Evolutionary conservation across 2,797 vertebrate genomes (phyloP).

Genomic region (Anas bernieri): DNA sequence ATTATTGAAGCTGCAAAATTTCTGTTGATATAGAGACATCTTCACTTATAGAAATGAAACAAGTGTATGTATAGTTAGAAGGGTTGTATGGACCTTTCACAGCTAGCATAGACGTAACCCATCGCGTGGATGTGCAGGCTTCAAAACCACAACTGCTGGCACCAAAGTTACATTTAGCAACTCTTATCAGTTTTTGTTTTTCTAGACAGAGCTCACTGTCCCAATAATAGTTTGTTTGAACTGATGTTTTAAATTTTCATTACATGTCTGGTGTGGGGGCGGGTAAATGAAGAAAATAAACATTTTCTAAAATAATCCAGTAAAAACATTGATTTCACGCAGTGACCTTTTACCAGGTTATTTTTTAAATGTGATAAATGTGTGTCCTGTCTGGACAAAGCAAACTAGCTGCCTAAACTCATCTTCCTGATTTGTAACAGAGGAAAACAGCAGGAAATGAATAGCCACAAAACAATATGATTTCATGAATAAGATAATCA

Average conservation of each 20-base stretch:
- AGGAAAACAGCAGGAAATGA: constrained; percentile 67
- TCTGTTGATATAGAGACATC: background rate
- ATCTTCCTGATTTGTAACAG: constrained; percentile 51
- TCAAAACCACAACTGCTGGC: background rate
- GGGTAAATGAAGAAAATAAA: background rate
- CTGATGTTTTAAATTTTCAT: background rate
- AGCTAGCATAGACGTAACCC: background rate
- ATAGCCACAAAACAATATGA: constrained; percentile 37
- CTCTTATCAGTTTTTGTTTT: background rate
- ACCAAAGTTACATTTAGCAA: background rate
- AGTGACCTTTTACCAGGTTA: constrained; percentile 41
- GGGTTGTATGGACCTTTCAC: background rate
- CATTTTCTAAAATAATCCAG: background rate
- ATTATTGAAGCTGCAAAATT: background rate
- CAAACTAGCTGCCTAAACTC: constrained; percentile 26
- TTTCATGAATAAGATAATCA: constrained; percentile 74
- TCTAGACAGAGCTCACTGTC: background rate
- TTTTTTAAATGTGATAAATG: constrained; percentile 63
- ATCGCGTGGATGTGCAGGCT: fast-evolving
- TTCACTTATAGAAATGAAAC: background rate
- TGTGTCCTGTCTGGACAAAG: constrained; percentile 26
- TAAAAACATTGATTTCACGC: constrained; percentile 23
- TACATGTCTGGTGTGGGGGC: background rate
- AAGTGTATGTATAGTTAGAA: background rate
- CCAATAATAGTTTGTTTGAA: background rate